phyloP scores from a whole-genome alignment of 53 echinoderm and acorn worm genomes.

The Antedon mediterranea region DNA sequence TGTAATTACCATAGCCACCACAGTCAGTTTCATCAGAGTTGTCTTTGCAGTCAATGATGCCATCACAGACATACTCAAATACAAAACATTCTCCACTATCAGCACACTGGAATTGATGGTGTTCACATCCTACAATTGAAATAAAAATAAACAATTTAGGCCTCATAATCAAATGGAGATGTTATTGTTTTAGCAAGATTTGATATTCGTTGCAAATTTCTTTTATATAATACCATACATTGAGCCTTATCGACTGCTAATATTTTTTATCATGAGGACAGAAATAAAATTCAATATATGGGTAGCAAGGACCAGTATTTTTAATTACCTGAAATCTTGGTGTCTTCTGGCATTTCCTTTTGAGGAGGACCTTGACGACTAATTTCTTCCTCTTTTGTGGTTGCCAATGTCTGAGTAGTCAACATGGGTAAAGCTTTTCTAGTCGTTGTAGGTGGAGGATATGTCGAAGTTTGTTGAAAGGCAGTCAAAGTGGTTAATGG shows the following conservation, averaged over 20 bases:
- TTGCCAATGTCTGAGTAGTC: not conserved
- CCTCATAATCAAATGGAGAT: no score
- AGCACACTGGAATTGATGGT: constrained; percentile 14
- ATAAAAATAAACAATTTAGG: no score
- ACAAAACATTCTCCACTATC: constrained; percentile 22
- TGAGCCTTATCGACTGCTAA: no score
- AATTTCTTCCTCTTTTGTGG: not conserved
- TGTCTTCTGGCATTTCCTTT: no score
- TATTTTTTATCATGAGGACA: no score
- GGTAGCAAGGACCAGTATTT: no score
- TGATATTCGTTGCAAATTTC: no score
- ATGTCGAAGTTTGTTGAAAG: not conserved
- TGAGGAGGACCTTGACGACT: no score
- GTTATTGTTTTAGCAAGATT: no score
- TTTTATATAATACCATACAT: no score
- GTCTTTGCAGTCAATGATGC: constrained; percentile 18
- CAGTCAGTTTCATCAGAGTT: constrained; percentile 23
- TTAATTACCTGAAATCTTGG: no score
- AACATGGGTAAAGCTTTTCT: not conserved
- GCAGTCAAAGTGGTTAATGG: not conserved
- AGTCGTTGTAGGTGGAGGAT: not conserved
- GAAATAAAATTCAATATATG: no score
- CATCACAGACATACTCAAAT: constrained; percentile 13
- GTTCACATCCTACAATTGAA: constrained; percentile 1
- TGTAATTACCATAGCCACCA: not conserved